Evolutionary conservation across 2,888 invertebrate genomes (phyloP).

Genomic region (Caenorhabditis panamensis): DNA sequence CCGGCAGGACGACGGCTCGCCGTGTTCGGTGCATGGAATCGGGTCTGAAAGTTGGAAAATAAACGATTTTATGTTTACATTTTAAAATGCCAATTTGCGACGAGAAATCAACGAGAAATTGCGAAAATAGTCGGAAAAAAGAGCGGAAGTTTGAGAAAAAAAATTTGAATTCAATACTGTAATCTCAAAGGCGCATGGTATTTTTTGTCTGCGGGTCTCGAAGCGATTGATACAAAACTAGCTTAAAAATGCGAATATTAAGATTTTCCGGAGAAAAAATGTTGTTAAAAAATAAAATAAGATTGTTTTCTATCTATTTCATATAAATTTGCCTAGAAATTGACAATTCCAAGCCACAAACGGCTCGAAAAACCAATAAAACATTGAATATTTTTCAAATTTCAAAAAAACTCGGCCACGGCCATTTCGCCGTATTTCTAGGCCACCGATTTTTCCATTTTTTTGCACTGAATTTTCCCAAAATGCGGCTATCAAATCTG

Average conservation of each 20-base stretch:
- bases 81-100: too few relatives aligned
- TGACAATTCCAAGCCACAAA: too few relatives aligned
- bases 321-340: too few relatives aligned
- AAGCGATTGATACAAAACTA: too few relatives aligned
- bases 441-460: not conserved
- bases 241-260: not conserved
- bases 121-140: not conserved
- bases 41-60: too few relatives aligned
- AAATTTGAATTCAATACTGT: not conserved
- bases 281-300: too few relatives aligned
- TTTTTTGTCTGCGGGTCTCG: not conserved
- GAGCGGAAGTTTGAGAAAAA: not conserved
- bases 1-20: too few relatives aligned
- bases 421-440: not conserved
- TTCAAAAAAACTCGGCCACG: constrained; percentile 4
- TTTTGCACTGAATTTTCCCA: constrained; percentile 1
- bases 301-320: too few relatives aligned
- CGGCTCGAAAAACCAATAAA: not conserved
- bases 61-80: too few relatives aligned
- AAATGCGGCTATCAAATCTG: constrained; percentile 7
- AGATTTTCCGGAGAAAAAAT: too few relatives aligned
- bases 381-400: not conserved
- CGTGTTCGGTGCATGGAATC: too few relatives aligned
- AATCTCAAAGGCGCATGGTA: not conserved
- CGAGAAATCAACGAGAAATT: too few relatives aligned